A percentile compares a stretch with the other conserved stretches of the same genome.
phyloP scores from a whole-genome alignment of 2,888 invertebrate species.

The Ornithoptera priamus region DNA sequence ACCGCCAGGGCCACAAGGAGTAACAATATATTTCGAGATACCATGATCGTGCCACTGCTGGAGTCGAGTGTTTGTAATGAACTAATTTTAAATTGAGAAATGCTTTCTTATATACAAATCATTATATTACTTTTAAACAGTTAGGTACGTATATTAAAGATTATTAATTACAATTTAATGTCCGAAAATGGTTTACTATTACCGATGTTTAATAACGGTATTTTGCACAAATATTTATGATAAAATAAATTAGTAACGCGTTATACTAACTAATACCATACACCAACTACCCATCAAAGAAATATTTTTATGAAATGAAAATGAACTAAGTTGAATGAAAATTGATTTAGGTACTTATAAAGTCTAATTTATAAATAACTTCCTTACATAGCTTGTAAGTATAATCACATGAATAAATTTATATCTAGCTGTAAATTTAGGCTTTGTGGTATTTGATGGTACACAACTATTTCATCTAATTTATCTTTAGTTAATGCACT shows the following conservation, averaged over 20 bases:
- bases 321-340: too few species aligned
- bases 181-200: slow-evolving; percentile 8
- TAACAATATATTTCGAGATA: slow-evolving; percentile 39
- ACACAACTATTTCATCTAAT: too few species aligned
- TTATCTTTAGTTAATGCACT: too few species aligned
- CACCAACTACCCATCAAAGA: too few species aligned
- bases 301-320: too few species aligned
- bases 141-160: slow-evolving; percentile 17
- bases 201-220: slow-evolving; percentile 4
- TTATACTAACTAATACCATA: too few species aligned
- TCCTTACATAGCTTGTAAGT: too few species aligned
- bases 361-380: too few species aligned
- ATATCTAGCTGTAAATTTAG: too few species aligned
- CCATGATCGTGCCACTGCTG: slow-evolving; percentile 31
- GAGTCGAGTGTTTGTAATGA: slow-evolving; percentile 11
- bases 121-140: slow-evolving; percentile 14
- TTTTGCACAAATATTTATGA: slow-evolving; percentile 1
- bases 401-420: too few species aligned
- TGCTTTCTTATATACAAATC: slow-evolving; percentile 20
- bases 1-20: slow-evolving; percentile 40
- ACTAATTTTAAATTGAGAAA: slow-evolving; percentile 17
- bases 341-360: too few species aligned
- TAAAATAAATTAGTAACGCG: not conserved
- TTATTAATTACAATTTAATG: slow-evolving; percentile 25
- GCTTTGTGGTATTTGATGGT: too few species aligned